Conservation (phyloP, 2,888 invertebrate genomes). For the Notodonta ziczac region DNA sequence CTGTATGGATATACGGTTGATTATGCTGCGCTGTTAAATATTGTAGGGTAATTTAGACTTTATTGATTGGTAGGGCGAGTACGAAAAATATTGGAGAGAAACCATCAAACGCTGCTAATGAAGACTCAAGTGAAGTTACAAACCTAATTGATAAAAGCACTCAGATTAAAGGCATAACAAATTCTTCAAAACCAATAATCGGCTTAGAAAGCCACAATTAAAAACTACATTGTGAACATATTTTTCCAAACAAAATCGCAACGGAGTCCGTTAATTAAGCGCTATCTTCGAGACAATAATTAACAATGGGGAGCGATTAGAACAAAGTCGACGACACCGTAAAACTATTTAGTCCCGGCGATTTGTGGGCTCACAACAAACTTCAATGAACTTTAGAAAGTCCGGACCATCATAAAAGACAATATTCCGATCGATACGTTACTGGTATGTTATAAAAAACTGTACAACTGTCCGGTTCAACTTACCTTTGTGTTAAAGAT, state of each 20-base stretch:
- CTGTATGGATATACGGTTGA: constrained; percentile 48
- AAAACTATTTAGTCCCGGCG: constrained; percentile 35
- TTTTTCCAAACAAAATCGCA: constrained; percentile 20
- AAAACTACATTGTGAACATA: constrained; percentile 2
- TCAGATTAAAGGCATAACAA: background rate
- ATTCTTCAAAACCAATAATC: constrained; percentile 2
- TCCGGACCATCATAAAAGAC: constrained; percentile 43
- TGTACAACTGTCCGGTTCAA: constrained; percentile 57
- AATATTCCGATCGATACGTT: constrained; percentile 44
- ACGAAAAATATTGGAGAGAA: no score
- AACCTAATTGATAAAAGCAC: no score
- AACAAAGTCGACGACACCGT: constrained; percentile 35
- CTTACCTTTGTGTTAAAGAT: constrained; percentile 72
- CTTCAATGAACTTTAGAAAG: constrained; percentile 52
- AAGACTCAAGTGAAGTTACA: no score
- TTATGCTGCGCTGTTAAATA: constrained; percentile 28
- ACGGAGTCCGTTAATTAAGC: constrained; percentile 20
- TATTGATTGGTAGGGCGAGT: background rate
- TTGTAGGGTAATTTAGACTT: constrained; percentile 15
- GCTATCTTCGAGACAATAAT: constrained; percentile 25
- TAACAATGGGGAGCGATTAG: constrained; percentile 29
- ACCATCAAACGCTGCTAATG: no score
- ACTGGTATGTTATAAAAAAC: constrained; percentile 61
- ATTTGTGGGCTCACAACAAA: constrained; percentile 52
- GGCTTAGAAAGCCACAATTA: constrained; percentile 7